These are phyloP conservation scores for Meloidogyne chitwoodi DNA, from an alignment of 1,140 invertebrate genomes.

Conservation along the genomic window DNA sequence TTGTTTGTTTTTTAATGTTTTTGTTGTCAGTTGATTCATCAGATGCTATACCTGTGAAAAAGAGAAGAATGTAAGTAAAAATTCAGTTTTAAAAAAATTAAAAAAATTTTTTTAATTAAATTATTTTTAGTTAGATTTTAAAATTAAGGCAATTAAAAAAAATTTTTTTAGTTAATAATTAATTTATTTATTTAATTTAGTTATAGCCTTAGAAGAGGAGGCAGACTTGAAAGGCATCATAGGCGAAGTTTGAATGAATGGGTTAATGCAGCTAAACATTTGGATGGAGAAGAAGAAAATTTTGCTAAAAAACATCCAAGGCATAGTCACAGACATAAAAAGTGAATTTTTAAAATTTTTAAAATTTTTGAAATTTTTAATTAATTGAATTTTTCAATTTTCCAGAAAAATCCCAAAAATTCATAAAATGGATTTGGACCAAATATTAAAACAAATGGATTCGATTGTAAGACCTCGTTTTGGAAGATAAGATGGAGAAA, in stretches of 20 bases:
- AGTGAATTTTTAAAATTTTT: neutral
- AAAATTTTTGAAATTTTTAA: neutral
- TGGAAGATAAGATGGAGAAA: neutral
- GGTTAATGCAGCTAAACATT: neutral
- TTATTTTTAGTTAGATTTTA: too few species aligned
- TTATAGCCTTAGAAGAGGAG: constrained; percentile 11
- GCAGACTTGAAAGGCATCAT: constrained; percentile 3
- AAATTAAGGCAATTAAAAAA: too few species aligned
- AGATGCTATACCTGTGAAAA: neutral
- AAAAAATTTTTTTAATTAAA: neutral
- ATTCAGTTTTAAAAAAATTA: neutral
- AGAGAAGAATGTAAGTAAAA: neutral
- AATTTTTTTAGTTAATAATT: too few species aligned
- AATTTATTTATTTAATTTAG: neutral
- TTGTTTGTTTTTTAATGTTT: neutral
- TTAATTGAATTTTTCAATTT: neutral
- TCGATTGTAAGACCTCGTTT: constrained; percentile 12
- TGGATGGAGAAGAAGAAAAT: neutral
- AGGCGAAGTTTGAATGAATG: constrained; percentile 9
- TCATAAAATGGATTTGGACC: constrained; percentile 3
- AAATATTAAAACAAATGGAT: constrained; percentile 16
- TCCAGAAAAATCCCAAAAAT: neutral
- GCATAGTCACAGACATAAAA: neutral
- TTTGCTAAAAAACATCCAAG: neutral
- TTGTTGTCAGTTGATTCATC: neutral